A percentile compares a stretch with the other conserved stretches of the same genome.
Conservation (phyloP, 1,140 invertebrate species). For the Drosophila bifasciata region DNA sequence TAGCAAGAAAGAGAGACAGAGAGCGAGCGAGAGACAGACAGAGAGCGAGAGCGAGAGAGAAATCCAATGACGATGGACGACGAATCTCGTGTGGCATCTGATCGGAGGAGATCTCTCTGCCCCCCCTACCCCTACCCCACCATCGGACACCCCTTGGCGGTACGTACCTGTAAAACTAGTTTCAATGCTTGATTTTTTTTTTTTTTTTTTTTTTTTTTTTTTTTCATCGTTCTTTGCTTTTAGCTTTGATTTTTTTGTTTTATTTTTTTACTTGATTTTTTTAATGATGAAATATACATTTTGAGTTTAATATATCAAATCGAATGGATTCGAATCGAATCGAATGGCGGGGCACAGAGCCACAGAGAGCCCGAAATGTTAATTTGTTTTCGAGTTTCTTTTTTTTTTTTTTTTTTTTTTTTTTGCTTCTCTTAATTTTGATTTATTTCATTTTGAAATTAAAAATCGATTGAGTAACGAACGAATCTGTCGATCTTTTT, state of each 20-base stretch:
- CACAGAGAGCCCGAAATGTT: too few species aligned
- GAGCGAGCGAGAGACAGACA: constrained; percentile 8
- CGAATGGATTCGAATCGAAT: constrained; percentile 69
- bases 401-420: neutral
- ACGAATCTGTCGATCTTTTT: constrained; percentile 63
- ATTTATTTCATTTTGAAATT: constrained; percentile 82
- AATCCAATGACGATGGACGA: constrained; percentile 57
- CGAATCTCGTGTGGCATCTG: constrained; percentile 75
- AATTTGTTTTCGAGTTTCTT: too few species aligned
- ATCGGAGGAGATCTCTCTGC: constrained; percentile 52
- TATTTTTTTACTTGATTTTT: constrained; percentile 64
- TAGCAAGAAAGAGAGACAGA: constrained; percentile 6
- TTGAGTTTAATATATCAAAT: constrained; percentile 83
- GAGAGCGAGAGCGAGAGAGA: constrained; percentile 12
- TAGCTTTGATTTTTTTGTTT: constrained; percentile 38
- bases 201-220: constrained; percentile 59
- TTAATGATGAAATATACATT: constrained; percentile 83
- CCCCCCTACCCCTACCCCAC: constrained; percentile 20
- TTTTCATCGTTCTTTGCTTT: constrained; percentile 54
- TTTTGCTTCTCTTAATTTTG: constrained; percentile 67
- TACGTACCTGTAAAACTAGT: constrained; percentile 80
- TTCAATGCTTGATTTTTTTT: constrained; percentile 62
- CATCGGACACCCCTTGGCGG: too few species aligned
- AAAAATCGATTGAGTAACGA: constrained; percentile 77
- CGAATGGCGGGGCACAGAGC: too few species aligned